These are phyloP conservation scores for Geophilus truncorum DNA, from an alignment of 2,888 invertebrate genomes.

Conservation along the genomic window DNA sequence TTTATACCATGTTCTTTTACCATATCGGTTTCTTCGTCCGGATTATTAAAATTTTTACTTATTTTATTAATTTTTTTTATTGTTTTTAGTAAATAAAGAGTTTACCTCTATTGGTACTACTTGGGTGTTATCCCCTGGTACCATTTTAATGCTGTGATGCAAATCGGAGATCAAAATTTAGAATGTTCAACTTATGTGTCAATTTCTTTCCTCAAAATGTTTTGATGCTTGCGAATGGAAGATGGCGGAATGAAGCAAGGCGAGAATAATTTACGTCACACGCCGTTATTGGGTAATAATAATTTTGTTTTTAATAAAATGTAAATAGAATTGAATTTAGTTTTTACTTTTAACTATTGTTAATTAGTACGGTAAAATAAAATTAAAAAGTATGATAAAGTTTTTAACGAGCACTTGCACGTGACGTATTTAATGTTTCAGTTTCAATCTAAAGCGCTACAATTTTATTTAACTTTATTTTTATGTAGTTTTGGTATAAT, in stretches of 20 bases:
- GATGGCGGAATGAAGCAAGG: slow-evolving; percentile 18
- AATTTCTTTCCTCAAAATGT: slow-evolving; percentile 10
- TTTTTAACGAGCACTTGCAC: too few relatives aligned
- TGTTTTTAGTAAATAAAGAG: background rate
- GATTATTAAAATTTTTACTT: background rate
- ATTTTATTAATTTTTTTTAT: background rate
- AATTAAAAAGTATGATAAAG: too few relatives aligned
- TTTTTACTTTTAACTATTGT: background rate
- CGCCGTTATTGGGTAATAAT: background rate
- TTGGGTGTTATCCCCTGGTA: slow-evolving; percentile 36
- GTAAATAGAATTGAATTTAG: too few relatives aligned
- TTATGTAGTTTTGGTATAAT: too few relatives aligned
- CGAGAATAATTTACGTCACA: background rate
- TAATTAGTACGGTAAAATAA: background rate
- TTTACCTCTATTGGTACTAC: slow-evolving; percentile 35
- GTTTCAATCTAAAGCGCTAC: too few relatives aligned
- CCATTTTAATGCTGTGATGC: slow-evolving; percentile 31
- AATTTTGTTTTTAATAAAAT: background rate
- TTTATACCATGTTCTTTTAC: background rate
- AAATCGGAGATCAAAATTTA: background rate
- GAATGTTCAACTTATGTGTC: background rate
- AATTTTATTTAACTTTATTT: too few relatives aligned
- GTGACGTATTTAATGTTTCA: too few relatives aligned
- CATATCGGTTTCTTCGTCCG: background rate
- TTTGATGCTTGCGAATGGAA: slow-evolving; percentile 22